These are phyloP conservation scores for Hipposideros larvatus DNA, from an alignment of 2,797 vertebrate genomes.

Conservation along the genomic window DNA sequence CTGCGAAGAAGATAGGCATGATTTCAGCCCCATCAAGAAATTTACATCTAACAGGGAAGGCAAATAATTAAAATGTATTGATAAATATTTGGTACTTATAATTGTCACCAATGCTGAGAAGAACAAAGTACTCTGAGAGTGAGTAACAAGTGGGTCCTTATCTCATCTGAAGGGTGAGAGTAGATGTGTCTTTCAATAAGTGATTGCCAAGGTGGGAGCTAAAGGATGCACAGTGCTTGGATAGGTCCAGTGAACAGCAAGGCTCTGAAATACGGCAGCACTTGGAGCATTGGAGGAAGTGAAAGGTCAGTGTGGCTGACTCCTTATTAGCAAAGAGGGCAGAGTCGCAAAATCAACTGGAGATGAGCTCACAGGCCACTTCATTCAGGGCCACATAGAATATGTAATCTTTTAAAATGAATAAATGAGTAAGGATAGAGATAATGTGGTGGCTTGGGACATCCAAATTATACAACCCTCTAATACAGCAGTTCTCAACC, in stretches of 20 bases:
- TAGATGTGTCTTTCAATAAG: not conserved
- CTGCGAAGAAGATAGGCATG: not conserved
- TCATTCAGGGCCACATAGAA: not conserved
- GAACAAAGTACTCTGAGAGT: not conserved
- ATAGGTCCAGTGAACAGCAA: not conserved
- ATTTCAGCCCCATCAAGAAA: not conserved
- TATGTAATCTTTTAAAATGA: not conserved
- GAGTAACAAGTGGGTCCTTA: not conserved
- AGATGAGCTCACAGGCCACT: not conserved
- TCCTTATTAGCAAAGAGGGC: not conserved
- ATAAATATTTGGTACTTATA: not conserved
- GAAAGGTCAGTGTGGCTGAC: not conserved
- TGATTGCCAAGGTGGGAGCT: too few species aligned
- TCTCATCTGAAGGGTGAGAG: not conserved
- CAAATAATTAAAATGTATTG: slow-evolving; percentile 3
- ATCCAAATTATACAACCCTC: not conserved
- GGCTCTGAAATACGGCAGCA: not conserved
- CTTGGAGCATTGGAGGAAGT: not conserved
- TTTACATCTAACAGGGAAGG: not conserved
- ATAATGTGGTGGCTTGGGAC: not conserved
- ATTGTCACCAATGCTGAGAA: not conserved
- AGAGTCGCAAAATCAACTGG: not conserved
- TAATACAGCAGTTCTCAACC: not conserved
- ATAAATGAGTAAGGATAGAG: not conserved
- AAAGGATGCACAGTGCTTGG: fast-evolving